These are phyloP conservation scores for Odontomachus brunneus DNA, from an alignment of 1,140 invertebrate species.

Conservation along the genomic window DNA sequence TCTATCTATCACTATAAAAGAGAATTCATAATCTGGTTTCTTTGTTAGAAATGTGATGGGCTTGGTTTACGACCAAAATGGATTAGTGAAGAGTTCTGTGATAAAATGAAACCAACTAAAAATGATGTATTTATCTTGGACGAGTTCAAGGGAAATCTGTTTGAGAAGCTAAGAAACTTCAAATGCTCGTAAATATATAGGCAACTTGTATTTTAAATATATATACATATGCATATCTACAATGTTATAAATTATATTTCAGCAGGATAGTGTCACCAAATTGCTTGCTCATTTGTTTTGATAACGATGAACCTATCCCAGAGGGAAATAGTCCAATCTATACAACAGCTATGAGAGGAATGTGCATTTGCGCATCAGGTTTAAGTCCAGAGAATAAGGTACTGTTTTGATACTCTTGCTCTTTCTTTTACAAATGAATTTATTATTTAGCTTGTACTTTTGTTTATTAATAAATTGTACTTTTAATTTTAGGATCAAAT, in stretches of 20 bases:
- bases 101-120: conserved; percentile 86
- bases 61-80: conserved; percentile 85
- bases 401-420: conserved; percentile 42
- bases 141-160: conserved; percentile 89
- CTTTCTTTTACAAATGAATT: not conserved
- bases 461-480: conserved; percentile 6
- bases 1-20: not conserved
- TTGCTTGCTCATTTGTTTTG: conserved; percentile 91
- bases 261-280: conserved; percentile 92
- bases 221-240: conserved; percentile 3
- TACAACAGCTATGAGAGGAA: conserved; percentile 92
- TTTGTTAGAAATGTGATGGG: conserved; percentile 85
- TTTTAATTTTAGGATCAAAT: conserved; percentile 87
- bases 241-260: conserved; percentile 67
- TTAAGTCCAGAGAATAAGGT: conserved; percentile 88
- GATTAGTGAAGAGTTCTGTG: conserved; percentile 84
- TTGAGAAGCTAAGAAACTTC: conserved; percentile 87
- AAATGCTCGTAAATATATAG: conserved; percentile 88
- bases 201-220: conserved; percentile 2
- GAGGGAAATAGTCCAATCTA: conserved; percentile 91
- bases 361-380: conserved; percentile 91
- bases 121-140: conserved; percentile 92
- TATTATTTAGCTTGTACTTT: not conserved
- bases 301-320: conserved; percentile 90
- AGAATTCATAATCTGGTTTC: conserved; percentile 46